phyloP scores from a whole-genome alignment of 1,140 invertebrate species.

The Drosophila malerkotliana region DNA sequence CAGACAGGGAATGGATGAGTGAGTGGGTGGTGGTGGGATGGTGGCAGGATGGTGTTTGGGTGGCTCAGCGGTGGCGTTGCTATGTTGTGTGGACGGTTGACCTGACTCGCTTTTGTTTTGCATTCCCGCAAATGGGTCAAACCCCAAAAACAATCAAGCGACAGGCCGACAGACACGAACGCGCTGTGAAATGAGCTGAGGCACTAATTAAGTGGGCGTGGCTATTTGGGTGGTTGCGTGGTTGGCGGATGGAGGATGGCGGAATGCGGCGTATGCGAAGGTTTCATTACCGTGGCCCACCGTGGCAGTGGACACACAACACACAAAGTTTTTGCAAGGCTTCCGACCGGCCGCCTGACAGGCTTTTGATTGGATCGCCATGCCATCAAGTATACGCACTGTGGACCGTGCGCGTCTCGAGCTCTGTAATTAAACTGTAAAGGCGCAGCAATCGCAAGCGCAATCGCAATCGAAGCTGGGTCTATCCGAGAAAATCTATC shows the following conservation, averaged over 20 bases:
- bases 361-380: constrained; percentile 67
- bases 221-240: constrained; percentile 26
- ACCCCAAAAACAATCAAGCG: constrained; percentile 78
- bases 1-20: constrained; percentile 15
- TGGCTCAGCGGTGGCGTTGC: not conserved
- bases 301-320: constrained; percentile 10
- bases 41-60: not conserved
- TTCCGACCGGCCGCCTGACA: constrained; percentile 40
- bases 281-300: not conserved
- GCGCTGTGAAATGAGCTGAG: constrained; percentile 60
- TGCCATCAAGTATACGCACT: constrained; percentile 68
- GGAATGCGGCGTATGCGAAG: too few relatives aligned
- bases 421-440: constrained; percentile 65
- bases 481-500: constrained; percentile 37
- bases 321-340: constrained; percentile 51
- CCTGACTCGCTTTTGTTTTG: constrained; percentile 63
- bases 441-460: constrained; percentile 2
- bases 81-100: constrained; percentile 3
- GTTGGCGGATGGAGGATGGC: constrained; percentile 34
- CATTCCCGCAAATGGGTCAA: constrained; percentile 76
- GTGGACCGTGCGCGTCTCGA: constrained; percentile 16
- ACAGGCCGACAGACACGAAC: constrained; percentile 16
- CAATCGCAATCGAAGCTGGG: constrained; percentile 26
- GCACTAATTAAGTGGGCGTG: constrained; percentile 76
- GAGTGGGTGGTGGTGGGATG: not conserved